Base-by-base conservation (phyloP, 1,140 invertebrate genomes). In the Phymorhynchus buccinoides region DNA sequence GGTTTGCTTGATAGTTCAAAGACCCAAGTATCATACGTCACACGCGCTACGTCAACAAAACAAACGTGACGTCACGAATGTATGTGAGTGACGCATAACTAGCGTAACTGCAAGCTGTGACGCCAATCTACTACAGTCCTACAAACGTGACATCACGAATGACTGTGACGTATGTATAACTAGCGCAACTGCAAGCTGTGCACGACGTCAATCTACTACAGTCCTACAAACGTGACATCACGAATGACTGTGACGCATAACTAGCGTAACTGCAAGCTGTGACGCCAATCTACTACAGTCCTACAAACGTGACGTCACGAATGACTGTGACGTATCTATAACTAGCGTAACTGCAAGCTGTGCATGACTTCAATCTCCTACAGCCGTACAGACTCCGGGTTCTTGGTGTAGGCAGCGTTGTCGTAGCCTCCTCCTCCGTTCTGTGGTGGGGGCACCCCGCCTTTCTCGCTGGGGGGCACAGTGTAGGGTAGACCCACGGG, bases 371-470 rank as follows among this genome's bases (percentile, higher is more conserved):
- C 16, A 0, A 9, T 71, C 48, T 27, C n/a, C 42, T 41, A 75
- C 35, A 75, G 73, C 27, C 35, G 80, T 3, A 44, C 32, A 41
- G 52, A 41, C 39, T 66, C 80, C 27, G n/a, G 35, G n/a, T 30
- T n/a, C 52, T 82, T 66, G 35, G 35, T 39, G 56, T 82, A 82
- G 35, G 7, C 52, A 37, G 56, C 41, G 80, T 82, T 71, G 27
- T 79, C 41, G 37, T 48, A 79, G 41, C 35, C 77, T 12, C 41
- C 35, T n/a, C n/a, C n/a, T n/a, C n/a, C n/a, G n/a, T n/a, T n/a
- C n/a, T n/a, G n/a, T n/a, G n/a, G n/a, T n/a, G n/a, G n/a, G n/a
- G n/a, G n/a, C 30, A 16, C 37, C 3, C 71, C 71, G 32, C 48
- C 48, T 14, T 35, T 35, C 52, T 56, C 80, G 18, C 41, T 66